Evolutionary conservation across 2,888 invertebrate genomes (phyloP).

Genomic region (Halocaridina rubra): DNA sequence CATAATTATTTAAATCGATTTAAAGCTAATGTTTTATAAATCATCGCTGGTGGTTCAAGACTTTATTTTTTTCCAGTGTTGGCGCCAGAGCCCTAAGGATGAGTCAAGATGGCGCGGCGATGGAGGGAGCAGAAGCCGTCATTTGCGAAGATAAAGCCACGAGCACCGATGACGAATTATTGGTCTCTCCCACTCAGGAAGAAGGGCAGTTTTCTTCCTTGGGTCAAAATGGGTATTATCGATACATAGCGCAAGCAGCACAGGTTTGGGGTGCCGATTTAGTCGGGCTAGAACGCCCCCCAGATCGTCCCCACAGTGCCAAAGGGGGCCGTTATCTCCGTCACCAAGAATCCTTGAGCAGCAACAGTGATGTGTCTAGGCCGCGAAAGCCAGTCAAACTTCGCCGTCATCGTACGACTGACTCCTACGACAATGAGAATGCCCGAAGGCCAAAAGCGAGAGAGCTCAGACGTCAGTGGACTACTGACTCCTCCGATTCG

Average conservation of each 20-base stretch:
- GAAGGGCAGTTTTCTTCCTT: background rate
- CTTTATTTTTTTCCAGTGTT: background rate
- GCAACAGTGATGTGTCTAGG: conserved; percentile 53
- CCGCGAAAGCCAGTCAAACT: conserved; percentile 43
- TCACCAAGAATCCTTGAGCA: conserved; percentile 54
- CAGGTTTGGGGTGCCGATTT: conserved; percentile 60
- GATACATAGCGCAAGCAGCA: conserved; percentile 52
- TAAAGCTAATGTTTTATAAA: background rate
- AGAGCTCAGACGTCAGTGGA: conserved; percentile 60
- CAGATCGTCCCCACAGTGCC: conserved; percentile 38
- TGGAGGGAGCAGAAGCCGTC: background rate
- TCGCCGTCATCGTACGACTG: conserved; percentile 46
- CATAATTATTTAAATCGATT: too few species aligned
- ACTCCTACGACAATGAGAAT: conserved; percentile 44
- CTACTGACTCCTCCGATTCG: conserved; percentile 60
- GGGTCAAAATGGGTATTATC: conserved; percentile 25
- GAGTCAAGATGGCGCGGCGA: conserved; percentile 21
- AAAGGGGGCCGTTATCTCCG: conserved; percentile 38
- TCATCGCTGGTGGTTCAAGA: background rate
- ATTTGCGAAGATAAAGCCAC: conserved; percentile 60
- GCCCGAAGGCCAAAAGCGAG: conserved; percentile 47
- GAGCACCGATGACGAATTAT: conserved; percentile 59
- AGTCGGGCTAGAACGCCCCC: conserved; percentile 48
- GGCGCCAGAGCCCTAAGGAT: conserved; percentile 25
- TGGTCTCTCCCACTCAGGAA: conserved; percentile 29